Conservation (phyloP, 2,888 invertebrate genomes). For the Agrotis segetum region DNA sequence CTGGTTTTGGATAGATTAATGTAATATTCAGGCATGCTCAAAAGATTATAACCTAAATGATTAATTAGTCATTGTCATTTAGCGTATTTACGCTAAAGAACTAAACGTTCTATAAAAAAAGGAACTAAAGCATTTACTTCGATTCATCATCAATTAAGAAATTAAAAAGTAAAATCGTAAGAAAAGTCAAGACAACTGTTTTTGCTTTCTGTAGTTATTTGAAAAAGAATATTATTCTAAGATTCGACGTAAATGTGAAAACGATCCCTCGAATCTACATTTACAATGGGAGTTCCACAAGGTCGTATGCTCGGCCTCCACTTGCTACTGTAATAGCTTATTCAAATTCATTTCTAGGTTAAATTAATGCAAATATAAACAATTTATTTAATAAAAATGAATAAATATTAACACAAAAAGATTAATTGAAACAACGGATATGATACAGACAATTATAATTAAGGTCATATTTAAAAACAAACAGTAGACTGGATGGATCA, state of each 20-base stretch:
- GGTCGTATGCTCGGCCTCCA: neutral
- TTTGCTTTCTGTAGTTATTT: neutral
- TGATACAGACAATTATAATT: constrained; percentile 2
- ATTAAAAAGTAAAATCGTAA: neutral
- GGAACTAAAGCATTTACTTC: neutral
- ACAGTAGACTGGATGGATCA: constrained; percentile 35
- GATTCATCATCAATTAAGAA: neutral
- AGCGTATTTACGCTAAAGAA: no score
- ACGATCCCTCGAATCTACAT: neutral
- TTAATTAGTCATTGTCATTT: no score
- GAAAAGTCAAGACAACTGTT: neutral
- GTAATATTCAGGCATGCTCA: neutral
- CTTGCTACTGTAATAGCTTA: neutral
- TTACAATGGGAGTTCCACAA: constrained; percentile 5
- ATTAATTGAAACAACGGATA: constrained; percentile 11
- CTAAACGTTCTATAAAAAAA: no score
- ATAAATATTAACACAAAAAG: neutral
- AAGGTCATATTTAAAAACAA: constrained; percentile 17
- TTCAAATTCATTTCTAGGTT: neutral
- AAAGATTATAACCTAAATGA: neutral
- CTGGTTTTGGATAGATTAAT: neutral
- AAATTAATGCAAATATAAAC: neutral
- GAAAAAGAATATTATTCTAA: neutral
- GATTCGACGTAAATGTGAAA: neutral
- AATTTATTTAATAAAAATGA: no score